Base-by-base conservation (phyloP, 1,140 invertebrate species). In the Polyergus mexicanus region DNA sequence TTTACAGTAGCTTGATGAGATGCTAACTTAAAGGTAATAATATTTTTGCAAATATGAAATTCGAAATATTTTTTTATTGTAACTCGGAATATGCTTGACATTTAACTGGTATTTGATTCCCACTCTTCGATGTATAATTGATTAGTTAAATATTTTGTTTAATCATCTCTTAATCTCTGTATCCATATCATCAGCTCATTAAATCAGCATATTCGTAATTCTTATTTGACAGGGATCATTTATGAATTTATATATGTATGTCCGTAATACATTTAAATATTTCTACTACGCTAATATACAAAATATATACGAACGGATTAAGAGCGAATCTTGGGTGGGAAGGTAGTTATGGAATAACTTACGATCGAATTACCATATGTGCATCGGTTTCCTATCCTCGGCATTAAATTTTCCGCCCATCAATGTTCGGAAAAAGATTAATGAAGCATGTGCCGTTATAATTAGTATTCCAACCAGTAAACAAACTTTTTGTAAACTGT, bases 361-460 rank as follows among this genome's bases (percentile, higher is more conserved):
- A 83, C 68, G 78, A 83, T 83, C 78, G 38, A 83, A 74, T 74
- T 74, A n/a, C n/a, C n/a, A n/a, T n/a, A 83, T 83, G 78, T 51
- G 16, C 16, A 16, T 54, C 28, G 28, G 41, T 72, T 69, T 71
- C 63, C 35, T 56, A 56, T 83, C 47, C 51, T 3, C 32, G n/a
- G 69, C 44, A 56, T 83, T 81, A 80, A 89, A 89, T 86, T 71
- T 66, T 81, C 56, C 58, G 13, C 54, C 54, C 78, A 25, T 83
- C 68, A 28, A 74, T 65, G 81, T 65, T 56, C 62, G 72, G 28
- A 63, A 77, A 84, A 84, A 75, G 81, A 84, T 84, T 84, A 75
- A 84, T 77, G 72, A 77, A 84, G 81, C 81, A 25, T 38, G n/a
- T n/a, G 35, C 25, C 38, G 13, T 83, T 60, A 83, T 83, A 83